Percentiles rank a stretch among this genome's conserved stretches.
These are phyloP conservation scores for Triops longicaudatus DNA, from an alignment of 1,140 invertebrate species.

Conservation along the genomic window DNA sequence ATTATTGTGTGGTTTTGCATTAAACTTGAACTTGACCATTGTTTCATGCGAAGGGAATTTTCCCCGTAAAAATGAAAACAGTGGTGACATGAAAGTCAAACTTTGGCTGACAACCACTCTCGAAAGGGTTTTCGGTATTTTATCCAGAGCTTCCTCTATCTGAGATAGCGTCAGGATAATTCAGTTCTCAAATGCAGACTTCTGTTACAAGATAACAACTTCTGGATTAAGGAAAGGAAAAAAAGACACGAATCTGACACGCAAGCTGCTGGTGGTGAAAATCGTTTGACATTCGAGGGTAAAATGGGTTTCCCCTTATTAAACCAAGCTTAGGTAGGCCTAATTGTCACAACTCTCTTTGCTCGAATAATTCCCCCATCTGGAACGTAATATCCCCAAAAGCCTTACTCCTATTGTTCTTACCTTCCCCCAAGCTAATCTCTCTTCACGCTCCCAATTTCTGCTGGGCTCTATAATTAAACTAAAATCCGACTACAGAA, in stretches of 20 bases:
- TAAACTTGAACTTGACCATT: too few relatives aligned
- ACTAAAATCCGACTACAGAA: background rate
- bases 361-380: background rate
- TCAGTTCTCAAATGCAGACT: too few relatives aligned
- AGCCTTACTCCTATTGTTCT: background rate
- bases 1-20: too few relatives aligned
- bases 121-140: too few relatives aligned
- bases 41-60: too few relatives aligned
- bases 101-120: too few relatives aligned
- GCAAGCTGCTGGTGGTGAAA: background rate
- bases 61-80: too few relatives aligned
- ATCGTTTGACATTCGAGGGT: background rate
- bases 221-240: background rate
- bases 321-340: background rate
- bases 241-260: background rate
- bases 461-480: background rate
- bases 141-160: too few relatives aligned
- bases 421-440: background rate
- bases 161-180: too few relatives aligned
- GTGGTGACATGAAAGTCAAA: too few relatives aligned
- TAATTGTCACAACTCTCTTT: background rate
- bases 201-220: background rate
- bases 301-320: slow-evolving; percentile 1
- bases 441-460: slow-evolving; percentile 8
- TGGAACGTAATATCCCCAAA: background rate